Percentiles rank a stretch among this genome's conserved stretches.
Evolutionary conservation across 2,888 invertebrate species (phyloP).

Genomic region (Arenicola marina): DNA sequence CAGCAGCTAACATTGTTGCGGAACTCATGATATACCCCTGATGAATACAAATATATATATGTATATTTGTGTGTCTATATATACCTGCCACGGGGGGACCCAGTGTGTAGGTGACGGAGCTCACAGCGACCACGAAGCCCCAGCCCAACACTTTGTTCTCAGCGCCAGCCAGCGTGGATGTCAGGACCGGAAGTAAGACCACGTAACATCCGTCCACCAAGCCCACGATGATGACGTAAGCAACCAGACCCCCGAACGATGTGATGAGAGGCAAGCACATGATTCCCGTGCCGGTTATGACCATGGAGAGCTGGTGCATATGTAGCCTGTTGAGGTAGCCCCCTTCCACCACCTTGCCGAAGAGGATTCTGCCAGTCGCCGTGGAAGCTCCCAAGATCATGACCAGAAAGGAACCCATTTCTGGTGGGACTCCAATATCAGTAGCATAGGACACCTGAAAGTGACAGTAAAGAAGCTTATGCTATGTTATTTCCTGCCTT

Average conservation of each 20-base stretch:
- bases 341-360: slow-evolving; percentile 43
- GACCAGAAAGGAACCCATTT: slow-evolving; percentile 41
- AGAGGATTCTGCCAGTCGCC: slow-evolving; percentile 42
- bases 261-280: slow-evolving; percentile 46
- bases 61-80: no score
- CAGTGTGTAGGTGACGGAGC: slow-evolving; percentile 44
- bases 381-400: slow-evolving; percentile 44
- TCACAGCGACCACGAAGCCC: slow-evolving; percentile 44
- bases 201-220: slow-evolving; percentile 50
- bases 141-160: slow-evolving; percentile 45
- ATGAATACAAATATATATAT: no score
- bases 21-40: no score
- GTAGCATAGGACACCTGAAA: slow-evolving; percentile 46
- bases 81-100: slow-evolving; percentile 51
- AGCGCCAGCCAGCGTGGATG: slow-evolving; percentile 38
- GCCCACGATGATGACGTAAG: slow-evolving; percentile 35
- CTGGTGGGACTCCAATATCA: no score
- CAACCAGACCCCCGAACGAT: slow-evolving; percentile 26
- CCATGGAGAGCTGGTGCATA: slow-evolving; percentile 50
- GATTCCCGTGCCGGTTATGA: slow-evolving; percentile 41
- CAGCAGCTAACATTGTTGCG: no score
- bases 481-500: no score
- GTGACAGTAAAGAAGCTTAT: no score
- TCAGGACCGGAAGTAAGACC: slow-evolving; percentile 45
- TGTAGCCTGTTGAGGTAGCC: slow-evolving; percentile 42